Percentiles rank a stretch among this genome's conserved stretches.
phyloP scores from a whole-genome alignment of 2,113 vertebrate genomes.

The Scytalopus superciliaris region DNA sequence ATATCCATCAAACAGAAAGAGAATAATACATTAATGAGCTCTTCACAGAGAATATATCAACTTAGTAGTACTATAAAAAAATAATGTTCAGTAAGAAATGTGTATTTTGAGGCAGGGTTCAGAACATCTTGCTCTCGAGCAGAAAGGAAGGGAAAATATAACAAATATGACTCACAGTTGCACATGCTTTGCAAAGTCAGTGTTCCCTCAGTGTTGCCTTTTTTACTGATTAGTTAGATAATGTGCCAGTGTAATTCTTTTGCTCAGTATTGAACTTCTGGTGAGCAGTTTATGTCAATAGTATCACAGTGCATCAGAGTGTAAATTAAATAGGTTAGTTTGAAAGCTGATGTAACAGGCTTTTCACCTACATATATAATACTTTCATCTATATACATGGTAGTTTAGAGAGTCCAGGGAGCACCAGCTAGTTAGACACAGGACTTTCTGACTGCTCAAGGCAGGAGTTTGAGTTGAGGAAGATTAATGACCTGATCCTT shows the following conservation, averaged over 20 bases:
- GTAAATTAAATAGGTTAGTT: background rate
- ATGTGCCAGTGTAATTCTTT: background rate
- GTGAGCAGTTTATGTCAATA: background rate
- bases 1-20: background rate
- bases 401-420: background rate
- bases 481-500: background rate
- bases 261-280: background rate
- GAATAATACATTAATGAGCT: background rate
- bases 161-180: background rate
- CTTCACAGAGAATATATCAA: background rate
- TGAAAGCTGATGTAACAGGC: background rate
- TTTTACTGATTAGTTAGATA: background rate
- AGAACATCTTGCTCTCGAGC: background rate
- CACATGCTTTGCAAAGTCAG: background rate
- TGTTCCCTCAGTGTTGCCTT: background rate
- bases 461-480: background rate
- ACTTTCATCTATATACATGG: background rate
- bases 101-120: background rate
- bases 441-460: background rate
- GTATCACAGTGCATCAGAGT: background rate
- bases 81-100: background rate
- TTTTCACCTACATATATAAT: background rate
- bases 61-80: background rate
- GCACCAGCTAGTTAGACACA: background rate
- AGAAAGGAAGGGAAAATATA: background rate